Conservation (phyloP, 2,113 vertebrate genomes). For the Origma solitaria region DNA sequence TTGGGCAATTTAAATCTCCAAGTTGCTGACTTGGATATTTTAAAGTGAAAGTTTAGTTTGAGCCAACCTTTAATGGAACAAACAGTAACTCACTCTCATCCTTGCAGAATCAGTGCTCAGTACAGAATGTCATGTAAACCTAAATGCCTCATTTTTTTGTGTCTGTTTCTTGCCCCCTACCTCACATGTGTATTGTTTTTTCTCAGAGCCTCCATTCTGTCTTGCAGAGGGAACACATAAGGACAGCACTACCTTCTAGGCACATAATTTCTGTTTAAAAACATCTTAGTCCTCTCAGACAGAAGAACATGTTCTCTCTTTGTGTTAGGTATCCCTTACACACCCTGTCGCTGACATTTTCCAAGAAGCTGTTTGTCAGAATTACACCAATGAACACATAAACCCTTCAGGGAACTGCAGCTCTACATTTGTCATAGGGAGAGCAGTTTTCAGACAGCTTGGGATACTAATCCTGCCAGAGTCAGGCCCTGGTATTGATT, state of each 20-base stretch:
- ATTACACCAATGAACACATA: neutral
- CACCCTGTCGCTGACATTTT: neutral
- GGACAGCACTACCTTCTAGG: neutral
- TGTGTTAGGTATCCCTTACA: neutral
- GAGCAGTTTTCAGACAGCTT: neutral
- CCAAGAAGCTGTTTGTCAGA: neutral
- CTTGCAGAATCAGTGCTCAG: neutral
- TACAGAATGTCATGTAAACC: neutral
- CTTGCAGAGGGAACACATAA: neutral
- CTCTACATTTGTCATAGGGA: neutral
- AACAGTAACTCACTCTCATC: neutral
- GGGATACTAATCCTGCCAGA: neutral
- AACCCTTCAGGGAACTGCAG: neutral
- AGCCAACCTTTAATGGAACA: neutral
- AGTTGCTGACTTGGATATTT: neutral
- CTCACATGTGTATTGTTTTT: rapidly evolving
- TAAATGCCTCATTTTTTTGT: neutral
- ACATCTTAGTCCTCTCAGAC: neutral
- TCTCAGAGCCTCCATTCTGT: neutral
- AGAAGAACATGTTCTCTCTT: constrained; percentile 3
- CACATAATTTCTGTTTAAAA: neutral
- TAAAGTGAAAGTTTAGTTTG: neutral
- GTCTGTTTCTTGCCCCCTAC: neutral
- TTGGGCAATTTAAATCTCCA: neutral
- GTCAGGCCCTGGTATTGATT: neutral